Base-by-base conservation (phyloP, 53 echinoderm and acorn worm species). In the Zoroaster sp. region DNA sequence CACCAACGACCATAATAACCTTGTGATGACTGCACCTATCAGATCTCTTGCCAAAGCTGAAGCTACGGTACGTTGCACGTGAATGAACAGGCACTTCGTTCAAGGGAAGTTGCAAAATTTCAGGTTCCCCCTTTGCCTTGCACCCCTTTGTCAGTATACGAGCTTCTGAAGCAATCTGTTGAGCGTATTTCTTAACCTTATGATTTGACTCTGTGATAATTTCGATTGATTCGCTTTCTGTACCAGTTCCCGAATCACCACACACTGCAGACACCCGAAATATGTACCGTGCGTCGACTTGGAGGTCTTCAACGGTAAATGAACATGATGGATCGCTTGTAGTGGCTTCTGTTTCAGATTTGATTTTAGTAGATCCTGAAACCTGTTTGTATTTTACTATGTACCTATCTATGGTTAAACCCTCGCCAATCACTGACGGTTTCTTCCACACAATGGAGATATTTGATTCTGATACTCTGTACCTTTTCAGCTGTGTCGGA, bases 1-100 rank as follows among this genome's bases (percentile, higher is more conserved):
- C 91, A 15, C 94, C 94, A 49, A 93, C 91, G 8, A 91, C 52
- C 90, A 93, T 83, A 1, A 87, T 73, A 11, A 91, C 63, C 17
- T 87, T 83, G 44, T 91, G 55, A n/a, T 54, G 5, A 5, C 54
- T 54, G 1, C 4, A 0, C 23, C 10, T 55, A 28, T 0, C 52
- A 4, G 43, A 11, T 4, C 0, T 7, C 66, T 40, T 3, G 20
- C 86, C 86, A 37, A 86, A 86, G 44, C n/a, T 28, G 71, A 70
- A 86, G 20, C 43, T 86, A 11, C 44, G 71, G 44, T 40, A 40
- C 47, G 14, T 68, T 71, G 54, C n/a, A n/a, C n/a, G n/a, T n/a
- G n/a, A 4, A 6, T 54, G n/a, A 5, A 21, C 54, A 4, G 0
- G 8, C 54, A 54, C 75, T 18, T 43, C 39, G 0, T 18, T 18